phyloP scores from a whole-genome alignment of 2,888 invertebrate genomes.

The Choristoneura rosaceana region DNA sequence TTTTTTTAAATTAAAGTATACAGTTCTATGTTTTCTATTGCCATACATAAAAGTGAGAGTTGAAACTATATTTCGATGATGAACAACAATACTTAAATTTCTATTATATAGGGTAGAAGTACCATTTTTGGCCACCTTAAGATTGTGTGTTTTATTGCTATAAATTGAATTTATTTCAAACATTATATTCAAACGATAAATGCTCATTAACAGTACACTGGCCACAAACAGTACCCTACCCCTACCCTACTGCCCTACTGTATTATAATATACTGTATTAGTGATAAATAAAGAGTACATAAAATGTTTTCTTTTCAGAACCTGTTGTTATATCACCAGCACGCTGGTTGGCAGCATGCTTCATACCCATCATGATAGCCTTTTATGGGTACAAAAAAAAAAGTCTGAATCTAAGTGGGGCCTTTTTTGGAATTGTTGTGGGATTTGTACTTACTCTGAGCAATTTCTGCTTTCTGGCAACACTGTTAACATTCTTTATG shows the following conservation, averaged over 20 bases:
- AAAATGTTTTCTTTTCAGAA: constrained; percentile 81
- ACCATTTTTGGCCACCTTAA: no score
- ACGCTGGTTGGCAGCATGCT: constrained; percentile 87
- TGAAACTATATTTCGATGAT: no score
- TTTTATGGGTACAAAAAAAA: constrained; percentile 88
- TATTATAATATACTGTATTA: no score
- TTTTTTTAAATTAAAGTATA: neutral
- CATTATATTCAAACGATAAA: no score
- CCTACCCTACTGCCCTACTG: no score
- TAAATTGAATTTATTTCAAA: no score
- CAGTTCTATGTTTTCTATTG: neutral
- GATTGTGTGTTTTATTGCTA: no score
- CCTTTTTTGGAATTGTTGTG: constrained; percentile 88
- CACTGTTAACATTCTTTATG: constrained; percentile 91
- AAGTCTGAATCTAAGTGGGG: constrained; percentile 90
- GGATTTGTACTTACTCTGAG: constrained; percentile 92
- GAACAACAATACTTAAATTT: no score
- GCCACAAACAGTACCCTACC: no score
- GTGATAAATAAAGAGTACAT: no score
- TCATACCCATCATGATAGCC: constrained; percentile 88
- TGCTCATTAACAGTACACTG: no score
- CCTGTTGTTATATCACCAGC: constrained; percentile 86
- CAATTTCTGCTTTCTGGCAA: constrained; percentile 90
- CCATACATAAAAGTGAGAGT: no score
- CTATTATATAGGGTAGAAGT: neutral